These are phyloP conservation scores for Morpho achilles DNA, from an alignment of 2,888 invertebrate species.

Conservation along the genomic window DNA sequence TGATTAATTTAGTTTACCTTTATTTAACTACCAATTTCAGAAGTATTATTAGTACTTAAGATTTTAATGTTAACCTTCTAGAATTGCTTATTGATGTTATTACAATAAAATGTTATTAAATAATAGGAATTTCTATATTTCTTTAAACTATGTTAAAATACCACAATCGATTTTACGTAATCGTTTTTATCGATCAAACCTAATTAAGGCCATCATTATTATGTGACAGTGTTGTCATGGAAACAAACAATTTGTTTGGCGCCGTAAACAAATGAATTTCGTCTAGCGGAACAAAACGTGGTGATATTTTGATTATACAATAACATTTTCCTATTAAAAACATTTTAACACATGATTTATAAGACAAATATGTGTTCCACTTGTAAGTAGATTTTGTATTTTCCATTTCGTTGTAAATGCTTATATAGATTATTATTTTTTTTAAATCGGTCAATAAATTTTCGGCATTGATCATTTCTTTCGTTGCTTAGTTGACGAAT, in stretches of 20 bases:
- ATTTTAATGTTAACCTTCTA: slow-evolving; percentile 14
- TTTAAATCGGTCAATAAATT: slow-evolving; percentile 12
- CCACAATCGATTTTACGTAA: slow-evolving; percentile 17
- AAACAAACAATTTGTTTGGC: slow-evolving; percentile 60
- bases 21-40: slow-evolving; percentile 4
- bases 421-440: background rate
- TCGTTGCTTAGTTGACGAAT: slow-evolving; percentile 48
- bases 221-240: slow-evolving; percentile 61
- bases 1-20: too few relatives aligned
- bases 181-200: slow-evolving; percentile 24
- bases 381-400: slow-evolving; percentile 10
- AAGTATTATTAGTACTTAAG: slow-evolving; percentile 21
- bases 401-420: background rate
- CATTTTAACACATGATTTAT: slow-evolving; percentile 12
- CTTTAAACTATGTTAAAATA: background rate
- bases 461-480: slow-evolving; percentile 45
- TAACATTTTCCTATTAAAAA: slow-evolving; percentile 16
- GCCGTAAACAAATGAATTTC: slow-evolving; percentile 73
- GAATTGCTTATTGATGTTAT: slow-evolving; percentile 16
- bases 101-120: slow-evolving; percentile 12
- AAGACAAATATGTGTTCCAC: slow-evolving; percentile 5
- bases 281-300: slow-evolving; percentile 50
- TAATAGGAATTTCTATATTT: background rate
- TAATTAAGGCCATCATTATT: slow-evolving; percentile 36
- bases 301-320: slow-evolving; percentile 37